Evolutionary conservation across 2,113 vertebrate genomes (phyloP).

Genomic region (Coregonus clupeaformis): DNA sequence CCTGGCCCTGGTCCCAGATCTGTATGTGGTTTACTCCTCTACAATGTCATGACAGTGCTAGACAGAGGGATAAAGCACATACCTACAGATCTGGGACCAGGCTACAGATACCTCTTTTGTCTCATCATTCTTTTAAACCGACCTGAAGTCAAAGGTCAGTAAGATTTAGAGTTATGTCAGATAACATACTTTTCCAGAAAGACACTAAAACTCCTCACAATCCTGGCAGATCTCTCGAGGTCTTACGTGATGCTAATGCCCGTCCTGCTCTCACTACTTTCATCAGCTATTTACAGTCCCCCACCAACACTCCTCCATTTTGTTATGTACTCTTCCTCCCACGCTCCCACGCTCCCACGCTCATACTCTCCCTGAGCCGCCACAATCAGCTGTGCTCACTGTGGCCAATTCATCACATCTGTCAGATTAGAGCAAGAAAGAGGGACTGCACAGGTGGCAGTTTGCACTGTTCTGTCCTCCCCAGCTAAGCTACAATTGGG

Average conservation of each 20-base stretch:
- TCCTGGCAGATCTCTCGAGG: constrained; percentile 51
- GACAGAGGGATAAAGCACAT: neutral
- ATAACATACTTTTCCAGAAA: constrained; percentile 38
- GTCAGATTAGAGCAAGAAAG: constrained; percentile 58
- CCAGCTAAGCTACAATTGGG: constrained; percentile 26
- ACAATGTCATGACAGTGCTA: constrained; percentile 2
- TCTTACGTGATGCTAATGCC: constrained; percentile 52
- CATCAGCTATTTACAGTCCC: constrained; percentile 67
- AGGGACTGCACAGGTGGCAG: constrained; percentile 50
- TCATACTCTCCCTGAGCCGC: constrained; percentile 50
- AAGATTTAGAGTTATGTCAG: neutral
- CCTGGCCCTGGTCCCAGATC: neutral
- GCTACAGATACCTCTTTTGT: neutral
- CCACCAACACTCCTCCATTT: constrained; percentile 68
- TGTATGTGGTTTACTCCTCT: neutral
- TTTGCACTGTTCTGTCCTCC: constrained; percentile 47
- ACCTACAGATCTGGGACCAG: neutral
- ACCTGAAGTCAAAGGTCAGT: constrained; percentile 3
- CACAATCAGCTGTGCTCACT: constrained; percentile 54
- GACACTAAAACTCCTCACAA: constrained; percentile 44
- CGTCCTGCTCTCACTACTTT: constrained; percentile 58
- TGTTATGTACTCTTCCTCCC: constrained; percentile 67
- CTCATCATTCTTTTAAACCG: constrained; percentile 11
- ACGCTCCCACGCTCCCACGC: constrained; percentile 62
- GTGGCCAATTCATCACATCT: constrained; percentile 64